Evolutionary conservation across 2,888 invertebrate species (phyloP).

Genomic region (Orthosia incerta): DNA sequence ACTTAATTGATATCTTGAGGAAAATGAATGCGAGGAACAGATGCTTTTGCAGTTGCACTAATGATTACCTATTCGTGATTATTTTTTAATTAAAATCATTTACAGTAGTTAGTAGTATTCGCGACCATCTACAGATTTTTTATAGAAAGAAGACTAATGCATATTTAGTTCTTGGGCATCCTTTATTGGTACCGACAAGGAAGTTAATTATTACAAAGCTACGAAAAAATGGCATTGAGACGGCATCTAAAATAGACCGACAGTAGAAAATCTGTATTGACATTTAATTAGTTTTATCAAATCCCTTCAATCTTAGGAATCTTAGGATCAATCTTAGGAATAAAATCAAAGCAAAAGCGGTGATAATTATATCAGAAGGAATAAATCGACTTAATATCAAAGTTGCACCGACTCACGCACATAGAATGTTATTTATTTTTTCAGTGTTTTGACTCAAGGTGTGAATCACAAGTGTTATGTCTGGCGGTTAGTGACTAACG

Average conservation of each 20-base stretch:
- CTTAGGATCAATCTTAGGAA: slow-evolving; percentile 15
- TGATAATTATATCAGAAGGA: slow-evolving; percentile 42
- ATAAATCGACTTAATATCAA: slow-evolving; percentile 50
- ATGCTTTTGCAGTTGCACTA: slow-evolving; percentile 23
- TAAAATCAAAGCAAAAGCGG: not conserved
- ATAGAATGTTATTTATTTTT: slow-evolving; percentile 78
- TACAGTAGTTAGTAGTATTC: slow-evolving; percentile 8
- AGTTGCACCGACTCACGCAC: slow-evolving; percentile 77
- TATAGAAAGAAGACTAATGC: slow-evolving; percentile 8
- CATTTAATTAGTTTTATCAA: slow-evolving; percentile 14
- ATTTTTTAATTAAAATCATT: slow-evolving; percentile 37
- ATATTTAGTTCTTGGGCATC: not conserved
- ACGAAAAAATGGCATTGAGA: slow-evolving; percentile 14
- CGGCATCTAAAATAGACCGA: slow-evolving; percentile 19
- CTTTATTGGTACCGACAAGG: slow-evolving; percentile 28
- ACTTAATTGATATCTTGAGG: slow-evolving; percentile 48
- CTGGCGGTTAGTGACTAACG: slow-evolving; percentile 81
- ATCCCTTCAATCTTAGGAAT: not conserved
- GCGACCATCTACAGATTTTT: slow-evolving; percentile 10
- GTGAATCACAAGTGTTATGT: slow-evolving; percentile 85
- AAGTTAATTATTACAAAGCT: slow-evolving; percentile 25
- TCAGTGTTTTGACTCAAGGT: slow-evolving; percentile 84
- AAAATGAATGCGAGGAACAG: slow-evolving; percentile 39
- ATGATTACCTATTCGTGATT: slow-evolving; percentile 40
- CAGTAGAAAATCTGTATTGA: slow-evolving; percentile 4